Evolutionary conservation across 1,140 invertebrate species (phyloP).

Genomic region (Scaptomyza pallida): DNA sequence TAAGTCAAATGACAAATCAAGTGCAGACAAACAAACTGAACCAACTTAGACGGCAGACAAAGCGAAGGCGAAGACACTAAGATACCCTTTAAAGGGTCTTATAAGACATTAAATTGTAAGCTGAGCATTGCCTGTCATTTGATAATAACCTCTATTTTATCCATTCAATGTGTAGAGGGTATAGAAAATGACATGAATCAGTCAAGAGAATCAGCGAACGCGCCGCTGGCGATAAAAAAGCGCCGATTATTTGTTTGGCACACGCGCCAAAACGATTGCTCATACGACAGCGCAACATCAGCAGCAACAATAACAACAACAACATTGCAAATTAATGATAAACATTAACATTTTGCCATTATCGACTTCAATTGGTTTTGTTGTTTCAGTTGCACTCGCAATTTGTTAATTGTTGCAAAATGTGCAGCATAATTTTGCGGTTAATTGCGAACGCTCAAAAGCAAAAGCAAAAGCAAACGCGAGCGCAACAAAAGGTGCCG

Average conservation of each 20-base stretch:
- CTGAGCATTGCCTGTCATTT: background rate
- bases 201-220: conserved; percentile 33
- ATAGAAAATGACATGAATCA: conserved; percentile 59
- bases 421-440: conserved; percentile 68
- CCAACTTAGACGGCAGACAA: background rate
- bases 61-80: background rate
- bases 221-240: conserved; percentile 49
- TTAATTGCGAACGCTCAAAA: conserved; percentile 60
- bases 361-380: conserved; percentile 48
- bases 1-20: conserved; percentile 1
- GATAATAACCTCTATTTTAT: background rate
- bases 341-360: conserved; percentile 68
- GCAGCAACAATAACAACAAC: background rate
- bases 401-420: conserved; percentile 78
- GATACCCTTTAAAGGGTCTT: background rate
- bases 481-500: conserved; percentile 63
- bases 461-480: conserved; percentile 64
- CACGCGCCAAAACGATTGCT: conserved; percentile 79
- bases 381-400: conserved; percentile 34
- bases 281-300: conserved; percentile 30
- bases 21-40: background rate
- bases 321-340: conserved; percentile 66
- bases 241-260: conserved; percentile 63
- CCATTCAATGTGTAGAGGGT: background rate
- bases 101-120: no score